Percentiles rank a stretch among this genome's conserved stretches.
These are phyloP conservation scores for Arrhamphus sclerolepis DNA, from an alignment of 2,797 vertebrate species.

Conservation along the genomic window DNA sequence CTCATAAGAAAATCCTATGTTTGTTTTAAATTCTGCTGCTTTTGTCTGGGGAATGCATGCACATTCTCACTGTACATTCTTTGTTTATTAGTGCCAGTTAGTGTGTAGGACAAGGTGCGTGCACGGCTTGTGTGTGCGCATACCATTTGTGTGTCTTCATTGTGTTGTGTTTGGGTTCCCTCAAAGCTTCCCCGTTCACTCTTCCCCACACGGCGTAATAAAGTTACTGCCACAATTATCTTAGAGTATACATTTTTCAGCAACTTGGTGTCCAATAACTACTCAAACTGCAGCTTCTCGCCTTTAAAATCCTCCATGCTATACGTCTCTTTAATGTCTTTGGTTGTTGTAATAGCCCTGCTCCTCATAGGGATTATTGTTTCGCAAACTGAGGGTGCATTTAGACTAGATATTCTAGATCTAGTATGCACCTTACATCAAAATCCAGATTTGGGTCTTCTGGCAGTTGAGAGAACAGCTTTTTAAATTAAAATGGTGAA, in stretches of 20 bases:
- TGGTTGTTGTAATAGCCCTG: constrained; percentile 50
- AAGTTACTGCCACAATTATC: constrained; percentile 61
- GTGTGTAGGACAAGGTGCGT: too few relatives aligned
- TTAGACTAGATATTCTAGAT: constrained; percentile 55
- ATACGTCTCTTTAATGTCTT: constrained; percentile 45
- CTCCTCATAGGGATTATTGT: constrained; percentile 66
- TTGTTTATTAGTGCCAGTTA: too few relatives aligned
- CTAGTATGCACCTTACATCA: constrained; percentile 63
- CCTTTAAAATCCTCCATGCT: constrained; percentile 41
- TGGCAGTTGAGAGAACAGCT: constrained; percentile 30
- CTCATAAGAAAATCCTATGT: too few relatives aligned
- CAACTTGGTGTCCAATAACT: constrained; percentile 42
- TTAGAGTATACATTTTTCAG: constrained; percentile 48
- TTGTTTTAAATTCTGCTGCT: too few relatives aligned
- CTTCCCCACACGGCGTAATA: constrained; percentile 45
- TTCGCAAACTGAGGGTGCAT: constrained; percentile 63
- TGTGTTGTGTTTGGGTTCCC: constrained; percentile 22
- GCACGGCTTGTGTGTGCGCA: too few relatives aligned
- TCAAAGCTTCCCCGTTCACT: constrained; percentile 28
- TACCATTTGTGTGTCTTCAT: too few relatives aligned
- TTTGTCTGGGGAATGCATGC: too few relatives aligned
- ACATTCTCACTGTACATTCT: too few relatives aligned
- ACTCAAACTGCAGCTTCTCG: constrained; percentile 36
- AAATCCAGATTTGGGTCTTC: constrained; percentile 56
- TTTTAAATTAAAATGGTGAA: too few relatives aligned